Evolutionary conservation across 2,888 invertebrate genomes (phyloP).

Genomic region (Apodemia mormo): DNA sequence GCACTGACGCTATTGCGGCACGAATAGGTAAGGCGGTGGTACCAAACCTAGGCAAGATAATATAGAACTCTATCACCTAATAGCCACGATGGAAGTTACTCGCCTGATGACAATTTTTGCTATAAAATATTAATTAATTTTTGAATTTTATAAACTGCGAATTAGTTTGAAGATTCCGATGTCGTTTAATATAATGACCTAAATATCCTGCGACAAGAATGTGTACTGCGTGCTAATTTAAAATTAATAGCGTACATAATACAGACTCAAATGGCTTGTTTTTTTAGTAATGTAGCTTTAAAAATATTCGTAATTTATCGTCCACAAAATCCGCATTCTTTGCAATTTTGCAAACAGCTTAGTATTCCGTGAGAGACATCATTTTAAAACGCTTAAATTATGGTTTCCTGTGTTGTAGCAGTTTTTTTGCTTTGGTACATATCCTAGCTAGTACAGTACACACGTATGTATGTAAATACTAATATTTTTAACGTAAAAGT

Average conservation of each 20-base stretch:
- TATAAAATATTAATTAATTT: too few species aligned
- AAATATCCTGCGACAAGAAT: background rate
- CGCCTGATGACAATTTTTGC: too few species aligned
- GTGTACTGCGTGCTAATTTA: background rate
- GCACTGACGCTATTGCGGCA: too few species aligned
- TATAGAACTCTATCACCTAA: too few species aligned
- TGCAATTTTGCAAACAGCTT: slow-evolving; percentile 6
- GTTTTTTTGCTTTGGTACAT: background rate
- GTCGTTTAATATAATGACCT: background rate
- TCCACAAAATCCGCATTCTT: slow-evolving; percentile 13
- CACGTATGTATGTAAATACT: too few species aligned
- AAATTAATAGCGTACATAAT: background rate
- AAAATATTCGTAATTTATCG: slow-evolving; percentile 9
- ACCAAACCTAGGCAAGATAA: too few species aligned
- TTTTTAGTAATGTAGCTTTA: background rate
- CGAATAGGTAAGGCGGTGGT: too few species aligned
- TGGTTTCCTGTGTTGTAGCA: background rate
- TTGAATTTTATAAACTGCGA: background rate
- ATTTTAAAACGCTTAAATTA: background rate
- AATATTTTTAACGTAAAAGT: too few species aligned
- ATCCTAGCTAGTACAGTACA: too few species aligned
- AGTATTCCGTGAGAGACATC: slow-evolving; percentile 4
- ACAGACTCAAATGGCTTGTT: background rate
- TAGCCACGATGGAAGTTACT: too few species aligned
- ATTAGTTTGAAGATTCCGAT: background rate